phyloP scores from a whole-genome alignment of 2,113 vertebrate genomes.

The Anser cygnoides region DNA sequence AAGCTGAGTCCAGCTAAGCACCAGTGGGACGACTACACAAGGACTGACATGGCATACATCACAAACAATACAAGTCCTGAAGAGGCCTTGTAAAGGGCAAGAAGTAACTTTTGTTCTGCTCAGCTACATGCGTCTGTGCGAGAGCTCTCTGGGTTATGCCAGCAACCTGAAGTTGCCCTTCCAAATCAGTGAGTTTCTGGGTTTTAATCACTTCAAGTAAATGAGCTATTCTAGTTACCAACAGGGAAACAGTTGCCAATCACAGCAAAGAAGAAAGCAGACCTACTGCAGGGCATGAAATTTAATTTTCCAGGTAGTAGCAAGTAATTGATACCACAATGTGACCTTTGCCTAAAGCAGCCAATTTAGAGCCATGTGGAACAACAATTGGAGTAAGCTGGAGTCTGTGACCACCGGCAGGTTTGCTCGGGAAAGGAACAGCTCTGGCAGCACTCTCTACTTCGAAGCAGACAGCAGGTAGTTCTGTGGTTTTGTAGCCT shows the following conservation, averaged over 20 bases:
- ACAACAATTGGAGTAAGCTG: background rate
- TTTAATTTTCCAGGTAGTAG: constrained; percentile 79
- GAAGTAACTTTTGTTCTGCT: background rate
- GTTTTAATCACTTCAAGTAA: constrained; percentile 53
- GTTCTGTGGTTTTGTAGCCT: background rate
- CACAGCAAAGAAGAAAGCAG: constrained; percentile 70
- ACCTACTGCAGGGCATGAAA: constrained; percentile 75
- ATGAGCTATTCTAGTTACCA: constrained; percentile 61
- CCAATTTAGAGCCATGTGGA: constrained; percentile 33
- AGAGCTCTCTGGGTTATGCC: background rate
- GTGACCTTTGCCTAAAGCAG: constrained; percentile 68
- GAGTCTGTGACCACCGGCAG: constrained; percentile 1
- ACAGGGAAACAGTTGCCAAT: constrained; percentile 67
- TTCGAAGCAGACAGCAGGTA: background rate
- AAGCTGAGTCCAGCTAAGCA: background rate
- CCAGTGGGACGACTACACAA: background rate
- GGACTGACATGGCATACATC: background rate
- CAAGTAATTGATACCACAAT: constrained; percentile 74
- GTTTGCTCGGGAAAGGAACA: background rate
- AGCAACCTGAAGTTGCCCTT: background rate
- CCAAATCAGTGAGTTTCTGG: constrained; percentile 25
- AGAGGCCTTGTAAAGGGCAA: constrained; percentile 9
- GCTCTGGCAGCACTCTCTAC: background rate
- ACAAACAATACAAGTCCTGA: constrained; percentile 16
- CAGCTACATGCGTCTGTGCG: background rate